Evolutionary conservation across 2,113 vertebrate genomes (phyloP).

Genomic region (Grammomys surdaster): DNA sequence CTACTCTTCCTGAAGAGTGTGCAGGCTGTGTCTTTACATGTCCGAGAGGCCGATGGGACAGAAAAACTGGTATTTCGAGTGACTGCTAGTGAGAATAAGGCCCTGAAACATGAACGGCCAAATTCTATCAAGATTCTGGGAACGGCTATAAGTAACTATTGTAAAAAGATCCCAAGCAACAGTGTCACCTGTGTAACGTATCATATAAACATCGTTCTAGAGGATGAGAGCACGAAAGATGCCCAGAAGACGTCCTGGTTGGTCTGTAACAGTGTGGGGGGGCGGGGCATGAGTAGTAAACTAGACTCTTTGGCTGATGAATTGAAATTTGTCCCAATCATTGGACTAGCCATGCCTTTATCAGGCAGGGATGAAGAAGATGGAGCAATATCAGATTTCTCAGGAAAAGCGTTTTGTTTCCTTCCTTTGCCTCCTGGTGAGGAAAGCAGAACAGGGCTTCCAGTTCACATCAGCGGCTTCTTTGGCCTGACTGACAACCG

Average conservation of each 20-base stretch:
- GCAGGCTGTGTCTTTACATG: slow-evolving; percentile 94
- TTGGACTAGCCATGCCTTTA: slow-evolving; percentile 95
- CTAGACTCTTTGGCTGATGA: slow-evolving; percentile 96
- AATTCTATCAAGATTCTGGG: slow-evolving; percentile 92
- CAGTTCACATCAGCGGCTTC: slow-evolving; percentile 98
- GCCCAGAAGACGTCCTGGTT: slow-evolving; percentile 94
- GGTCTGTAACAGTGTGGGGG: slow-evolving; percentile 96
- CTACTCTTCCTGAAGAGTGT: slow-evolving; percentile 97
- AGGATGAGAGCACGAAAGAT: slow-evolving; percentile 92
- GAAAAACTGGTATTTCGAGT: slow-evolving; percentile 95
- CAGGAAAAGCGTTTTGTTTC: slow-evolving; percentile 97
- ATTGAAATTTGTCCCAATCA: slow-evolving; percentile 95
- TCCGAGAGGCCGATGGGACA: slow-evolving; percentile 93
- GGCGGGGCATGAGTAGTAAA: slow-evolving; percentile 93
- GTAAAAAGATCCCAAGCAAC: slow-evolving; percentile 90
- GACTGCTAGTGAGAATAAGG: slow-evolving; percentile 90
- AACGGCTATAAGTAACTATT: slow-evolving; percentile 93
- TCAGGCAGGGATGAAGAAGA: slow-evolving; percentile 84
- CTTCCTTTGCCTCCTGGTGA: slow-evolving; percentile 97
- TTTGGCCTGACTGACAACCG: slow-evolving; percentile 99
- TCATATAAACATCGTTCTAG: slow-evolving; percentile 92
- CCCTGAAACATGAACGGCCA: slow-evolving; percentile 91
- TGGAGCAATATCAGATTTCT: slow-evolving; percentile 91
- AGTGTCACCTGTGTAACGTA: slow-evolving; percentile 95
- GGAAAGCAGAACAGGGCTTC: slow-evolving; percentile 97